phyloP scores from a whole-genome alignment of 2,888 invertebrate genomes.

The Chalcis sispes region DNA sequence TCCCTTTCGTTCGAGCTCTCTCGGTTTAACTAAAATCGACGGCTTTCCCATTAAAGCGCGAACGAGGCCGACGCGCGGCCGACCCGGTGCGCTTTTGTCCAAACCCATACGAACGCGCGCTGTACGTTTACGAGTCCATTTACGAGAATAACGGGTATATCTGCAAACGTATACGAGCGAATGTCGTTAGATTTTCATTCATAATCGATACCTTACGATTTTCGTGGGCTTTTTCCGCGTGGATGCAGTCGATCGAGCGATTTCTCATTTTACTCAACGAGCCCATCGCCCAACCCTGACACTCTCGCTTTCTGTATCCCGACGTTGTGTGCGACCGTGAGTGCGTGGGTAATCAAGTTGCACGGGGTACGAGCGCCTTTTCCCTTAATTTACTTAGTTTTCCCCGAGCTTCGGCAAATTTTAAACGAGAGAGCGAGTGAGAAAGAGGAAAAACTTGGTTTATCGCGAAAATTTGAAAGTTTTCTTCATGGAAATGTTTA shows the following conservation, averaged over 20 bases:
- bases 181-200: conserved; percentile 5
- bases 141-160: neutral
- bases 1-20: too few species aligned
- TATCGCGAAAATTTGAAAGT: neutral
- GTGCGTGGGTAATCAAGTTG: conserved; percentile 12
- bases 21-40: neutral
- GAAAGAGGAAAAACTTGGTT: too few species aligned
- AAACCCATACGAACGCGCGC: neutral
- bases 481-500: too few species aligned
- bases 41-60: conserved; percentile 34
- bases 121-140: neutral
- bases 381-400: conserved; percentile 34
- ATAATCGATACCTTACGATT: conserved; percentile 19
- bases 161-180: too few species aligned
- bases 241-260: neutral
- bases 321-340: neutral
- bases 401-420: neutral
- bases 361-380: too few species aligned
- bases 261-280: conserved; percentile 33
- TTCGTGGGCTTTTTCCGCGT: neutral
- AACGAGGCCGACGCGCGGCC: too few species aligned
- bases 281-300: conserved; percentile 17
- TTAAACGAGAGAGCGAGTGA: neutral
- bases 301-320: conserved; percentile 35
- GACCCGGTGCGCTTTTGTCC: conserved; percentile 1